These are phyloP conservation scores for Rotaria sp. DNA, from an alignment of 2,888 invertebrate genomes.

Conservation along the genomic window DNA sequence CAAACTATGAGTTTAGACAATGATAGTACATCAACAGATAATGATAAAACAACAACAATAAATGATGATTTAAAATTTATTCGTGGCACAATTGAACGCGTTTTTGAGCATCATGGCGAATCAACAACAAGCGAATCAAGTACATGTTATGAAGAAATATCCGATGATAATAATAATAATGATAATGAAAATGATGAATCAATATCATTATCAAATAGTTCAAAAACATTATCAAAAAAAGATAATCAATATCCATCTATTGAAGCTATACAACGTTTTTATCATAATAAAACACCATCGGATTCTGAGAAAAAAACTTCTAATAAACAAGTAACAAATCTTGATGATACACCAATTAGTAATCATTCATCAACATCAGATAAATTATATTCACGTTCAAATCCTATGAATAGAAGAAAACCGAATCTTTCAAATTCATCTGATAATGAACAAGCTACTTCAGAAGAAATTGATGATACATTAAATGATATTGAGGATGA, in stretches of 20 bases:
- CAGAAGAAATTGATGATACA: slow-evolving; percentile 13
- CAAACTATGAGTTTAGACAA: background rate
- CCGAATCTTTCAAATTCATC: background rate
- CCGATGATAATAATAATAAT: background rate
- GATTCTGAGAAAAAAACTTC: background rate
- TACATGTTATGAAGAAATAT: background rate
- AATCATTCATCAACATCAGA: background rate
- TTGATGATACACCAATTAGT: background rate
- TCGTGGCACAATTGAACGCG: slow-evolving; percentile 10
- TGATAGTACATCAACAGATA: background rate
- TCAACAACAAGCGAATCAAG: background rate
- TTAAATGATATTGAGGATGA: slow-evolving; percentile 13
- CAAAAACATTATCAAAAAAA: background rate
- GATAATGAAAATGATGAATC: background rate
- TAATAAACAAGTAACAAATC: background rate
- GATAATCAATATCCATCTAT: background rate
- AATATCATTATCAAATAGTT: background rate
- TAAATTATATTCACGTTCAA: background rate
- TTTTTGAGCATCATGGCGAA: slow-evolving; percentile 3
- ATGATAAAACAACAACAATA: background rate
- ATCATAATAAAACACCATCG: background rate
- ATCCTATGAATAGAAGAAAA: background rate
- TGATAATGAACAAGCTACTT: background rate
- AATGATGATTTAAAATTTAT: slow-evolving; percentile 23
- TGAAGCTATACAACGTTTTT: background rate